A percentile compares a stretch with the other conserved stretches of the same genome.
These are phyloP conservation scores for Eunapius fragilis DNA, from an alignment of 37 sponge, comb jelly and placozoan species.

Conservation along the genomic window DNA sequence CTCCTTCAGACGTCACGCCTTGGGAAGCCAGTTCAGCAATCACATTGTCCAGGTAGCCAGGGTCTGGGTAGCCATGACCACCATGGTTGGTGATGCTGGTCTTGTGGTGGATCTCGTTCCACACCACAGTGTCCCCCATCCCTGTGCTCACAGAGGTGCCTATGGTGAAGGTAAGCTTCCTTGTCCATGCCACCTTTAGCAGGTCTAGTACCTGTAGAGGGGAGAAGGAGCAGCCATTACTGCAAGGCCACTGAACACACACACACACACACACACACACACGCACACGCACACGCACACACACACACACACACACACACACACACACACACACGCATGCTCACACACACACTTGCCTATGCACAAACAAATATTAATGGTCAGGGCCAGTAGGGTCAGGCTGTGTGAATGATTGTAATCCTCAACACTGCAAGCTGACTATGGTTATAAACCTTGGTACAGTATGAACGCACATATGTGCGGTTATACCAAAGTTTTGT, in stretches of 20 bases:
- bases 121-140: slow-evolving; percentile 80
- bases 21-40: slow-evolving; percentile 88
- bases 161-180: slow-evolving; percentile 95
- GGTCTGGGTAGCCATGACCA: slow-evolving; percentile 98
- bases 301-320: slow-evolving; percentile 14
- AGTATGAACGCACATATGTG: too few species aligned
- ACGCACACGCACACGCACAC: slow-evolving; percentile 16
- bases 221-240: neutral
- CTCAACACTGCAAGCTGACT: too few species aligned
- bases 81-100: slow-evolving; percentile 69
- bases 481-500: too few species aligned
- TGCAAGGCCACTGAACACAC: neutral
- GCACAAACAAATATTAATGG: too few species aligned
- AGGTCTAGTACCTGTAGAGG: slow-evolving; percentile 75
- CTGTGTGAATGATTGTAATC: too few species aligned
- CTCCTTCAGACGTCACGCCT: slow-evolving; percentile 76
- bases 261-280: slow-evolving; percentile 1
- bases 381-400: too few species aligned
- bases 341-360: too few species aligned
- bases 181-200: slow-evolving; percentile 86
- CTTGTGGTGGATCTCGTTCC: slow-evolving; percentile 99
- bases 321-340: neutral
- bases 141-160: slow-evolving; percentile 94
- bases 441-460: too few species aligned
- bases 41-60: slow-evolving; percentile 90